A percentile compares a stretch with the other conserved stretches of the same genome.
phyloP scores from a whole-genome alignment of 2,113 vertebrate genomes.

The Myotis lucifugus region DNA sequence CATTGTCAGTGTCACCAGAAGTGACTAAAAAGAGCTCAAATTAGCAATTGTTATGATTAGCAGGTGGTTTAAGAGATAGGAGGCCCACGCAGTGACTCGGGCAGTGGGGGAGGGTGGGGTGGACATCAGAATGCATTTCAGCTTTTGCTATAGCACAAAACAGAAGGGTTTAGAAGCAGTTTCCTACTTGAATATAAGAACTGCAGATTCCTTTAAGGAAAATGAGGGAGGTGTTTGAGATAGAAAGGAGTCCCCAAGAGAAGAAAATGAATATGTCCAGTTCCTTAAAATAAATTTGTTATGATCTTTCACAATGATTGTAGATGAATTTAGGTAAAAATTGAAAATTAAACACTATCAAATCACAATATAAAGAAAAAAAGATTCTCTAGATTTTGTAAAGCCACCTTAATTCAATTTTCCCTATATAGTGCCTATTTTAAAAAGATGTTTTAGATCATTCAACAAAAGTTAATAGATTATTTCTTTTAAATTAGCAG shows the following conservation, averaged over 20 bases:
- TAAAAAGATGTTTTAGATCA: background rate
- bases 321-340: constrained; percentile 64
- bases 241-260: background rate
- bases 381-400: background rate
- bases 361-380: background rate
- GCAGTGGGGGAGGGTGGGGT: constrained; percentile 57
- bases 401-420: background rate
- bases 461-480: background rate
- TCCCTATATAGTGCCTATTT: background rate
- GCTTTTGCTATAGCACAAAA: background rate
- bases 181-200: constrained; percentile 63
- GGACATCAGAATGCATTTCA: constrained; percentile 21
- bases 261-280: constrained; percentile 45
- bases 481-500: background rate
- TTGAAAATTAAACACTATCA: background rate
- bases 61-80: constrained; percentile 86
- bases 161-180: background rate
- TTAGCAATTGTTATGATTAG: constrained; percentile 85
- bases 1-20: constrained; percentile 83
- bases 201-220: constrained; percentile 67
- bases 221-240: constrained; percentile 13
- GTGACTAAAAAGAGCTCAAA: constrained; percentile 81
- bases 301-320: background rate
- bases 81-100: constrained; percentile 47
- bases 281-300: constrained; percentile 57